phyloP scores from a whole-genome alignment of 1,140 invertebrate species.

The Druon quercuslanigerum region DNA sequence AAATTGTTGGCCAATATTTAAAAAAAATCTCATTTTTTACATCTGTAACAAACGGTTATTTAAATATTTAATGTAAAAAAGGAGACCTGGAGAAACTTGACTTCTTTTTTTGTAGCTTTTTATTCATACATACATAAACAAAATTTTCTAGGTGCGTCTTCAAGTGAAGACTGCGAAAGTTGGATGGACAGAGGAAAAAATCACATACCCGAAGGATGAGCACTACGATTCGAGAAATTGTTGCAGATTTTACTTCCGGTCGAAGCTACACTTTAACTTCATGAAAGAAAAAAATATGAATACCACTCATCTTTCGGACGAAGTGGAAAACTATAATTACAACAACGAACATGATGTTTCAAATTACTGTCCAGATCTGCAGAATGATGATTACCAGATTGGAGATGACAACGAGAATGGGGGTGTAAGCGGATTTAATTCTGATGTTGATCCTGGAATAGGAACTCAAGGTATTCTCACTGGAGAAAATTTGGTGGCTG shows the following conservation, averaged over 20 bases:
- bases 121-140: no score
- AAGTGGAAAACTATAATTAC: constrained; percentile 73
- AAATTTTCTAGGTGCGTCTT: constrained; percentile 31
- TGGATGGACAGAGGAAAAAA: constrained; percentile 59
- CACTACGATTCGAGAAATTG: constrained; percentile 53
- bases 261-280: constrained; percentile 45
- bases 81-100: no score
- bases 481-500: constrained; percentile 77
- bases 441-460: constrained; percentile 70
- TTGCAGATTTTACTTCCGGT: constrained; percentile 54
- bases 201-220: constrained; percentile 58
- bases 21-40: no score
- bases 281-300: constrained; percentile 46
- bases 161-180: constrained; percentile 52
- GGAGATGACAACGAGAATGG: constrained; percentile 67
- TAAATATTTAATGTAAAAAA: no score
- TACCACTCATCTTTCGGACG: constrained; percentile 50
- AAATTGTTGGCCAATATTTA: no score
- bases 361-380: constrained; percentile 73
- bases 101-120: no score
- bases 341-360: constrained; percentile 76
- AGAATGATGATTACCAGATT: constrained; percentile 61
- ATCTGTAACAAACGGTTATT: no score
- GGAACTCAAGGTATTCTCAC: constrained; percentile 68
- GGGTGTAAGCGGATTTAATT: constrained; percentile 65